Conservation (phyloP, 2,888 invertebrate genomes). For the Eristalis intricaria region DNA sequence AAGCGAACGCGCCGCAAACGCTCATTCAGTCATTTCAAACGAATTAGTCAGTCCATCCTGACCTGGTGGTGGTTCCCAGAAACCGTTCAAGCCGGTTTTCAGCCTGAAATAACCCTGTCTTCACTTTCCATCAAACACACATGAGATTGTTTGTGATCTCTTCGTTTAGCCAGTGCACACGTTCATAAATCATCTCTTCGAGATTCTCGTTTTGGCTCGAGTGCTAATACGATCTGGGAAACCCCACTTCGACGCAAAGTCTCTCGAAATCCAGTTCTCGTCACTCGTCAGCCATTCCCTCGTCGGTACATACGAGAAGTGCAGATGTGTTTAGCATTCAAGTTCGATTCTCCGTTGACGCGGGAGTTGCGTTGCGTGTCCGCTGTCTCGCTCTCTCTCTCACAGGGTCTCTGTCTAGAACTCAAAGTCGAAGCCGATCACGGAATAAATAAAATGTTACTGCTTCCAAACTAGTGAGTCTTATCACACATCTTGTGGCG, state of each 20-base stretch:
- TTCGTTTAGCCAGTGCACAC: neutral
- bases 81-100: slow-evolving; percentile 12
- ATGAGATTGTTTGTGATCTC: neutral
- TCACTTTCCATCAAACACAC: neutral
- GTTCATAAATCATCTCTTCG: neutral
- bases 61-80: slow-evolving; percentile 9
- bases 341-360: neutral
- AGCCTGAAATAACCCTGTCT: neutral
- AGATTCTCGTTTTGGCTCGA: neutral
- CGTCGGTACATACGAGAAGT: neutral
- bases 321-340: neutral
- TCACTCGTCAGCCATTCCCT: neutral
- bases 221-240: neutral
- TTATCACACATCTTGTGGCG: slow-evolving; percentile 20
- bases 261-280: neutral
- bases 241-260: neutral
- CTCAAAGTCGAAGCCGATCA: neutral
- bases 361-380: neutral
- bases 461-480: slow-evolving; percentile 23
- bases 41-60: neutral
- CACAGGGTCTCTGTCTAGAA: slow-evolving; percentile 27
- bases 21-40: neutral
- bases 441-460: slow-evolving; percentile 38
- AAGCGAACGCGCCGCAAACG: neutral
- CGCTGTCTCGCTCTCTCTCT: neutral